phyloP scores from a whole-genome alignment of 2,113 vertebrate species.

The Bubalus kerabau region DNA sequence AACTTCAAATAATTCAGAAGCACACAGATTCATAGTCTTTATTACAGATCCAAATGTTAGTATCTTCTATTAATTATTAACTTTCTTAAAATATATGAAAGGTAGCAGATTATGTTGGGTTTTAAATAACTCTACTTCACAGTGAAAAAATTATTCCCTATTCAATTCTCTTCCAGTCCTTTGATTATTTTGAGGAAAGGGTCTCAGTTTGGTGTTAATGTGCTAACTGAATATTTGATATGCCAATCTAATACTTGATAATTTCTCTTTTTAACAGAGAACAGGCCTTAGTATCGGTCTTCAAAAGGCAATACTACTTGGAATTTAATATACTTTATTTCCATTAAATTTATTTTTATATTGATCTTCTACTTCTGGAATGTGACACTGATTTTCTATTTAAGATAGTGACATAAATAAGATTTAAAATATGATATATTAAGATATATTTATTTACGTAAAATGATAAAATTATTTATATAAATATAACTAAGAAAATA shows the following conservation, averaged over 20 bases:
- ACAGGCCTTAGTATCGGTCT: background rate
- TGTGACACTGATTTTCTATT: background rate
- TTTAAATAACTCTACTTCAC: background rate
- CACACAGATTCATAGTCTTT: background rate
- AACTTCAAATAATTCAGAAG: background rate
- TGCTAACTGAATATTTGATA: background rate
- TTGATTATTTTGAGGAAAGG: background rate
- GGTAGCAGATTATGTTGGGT: background rate
- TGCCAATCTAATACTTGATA: background rate
- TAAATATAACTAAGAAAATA: background rate
- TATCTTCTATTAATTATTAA: background rate
- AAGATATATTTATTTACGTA: background rate
- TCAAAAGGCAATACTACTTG: background rate
- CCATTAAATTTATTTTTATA: background rate
- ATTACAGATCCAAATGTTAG: background rate
- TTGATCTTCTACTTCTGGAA: background rate
- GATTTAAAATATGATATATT: background rate
- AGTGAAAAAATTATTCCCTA: background rate
- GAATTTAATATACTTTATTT: constrained; percentile 1
- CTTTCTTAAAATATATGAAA: background rate
- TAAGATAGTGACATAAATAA: background rate
- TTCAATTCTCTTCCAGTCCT: background rate
- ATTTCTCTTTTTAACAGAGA: background rate
- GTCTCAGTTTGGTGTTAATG: background rate
- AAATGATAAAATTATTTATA: background rate